Percentiles rank a stretch among this genome's conserved stretches.
phyloP scores from a whole-genome alignment of 2,797 vertebrate species.

The Macropus fuliginosus region DNA sequence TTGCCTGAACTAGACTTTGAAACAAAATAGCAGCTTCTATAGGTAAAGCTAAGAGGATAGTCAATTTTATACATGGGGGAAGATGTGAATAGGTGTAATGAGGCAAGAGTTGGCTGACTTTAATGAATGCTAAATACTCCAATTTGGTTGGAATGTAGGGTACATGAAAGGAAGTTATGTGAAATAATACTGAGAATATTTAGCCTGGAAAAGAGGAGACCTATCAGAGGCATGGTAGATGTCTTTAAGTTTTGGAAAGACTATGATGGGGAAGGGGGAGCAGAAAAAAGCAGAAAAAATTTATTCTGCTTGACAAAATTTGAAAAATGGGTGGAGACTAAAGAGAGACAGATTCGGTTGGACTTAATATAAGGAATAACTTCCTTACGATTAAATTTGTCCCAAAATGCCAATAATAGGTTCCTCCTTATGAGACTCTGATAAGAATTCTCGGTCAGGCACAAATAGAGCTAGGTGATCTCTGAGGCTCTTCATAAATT shows the following conservation, averaged over 20 bases:
- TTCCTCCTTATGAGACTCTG: neutral
- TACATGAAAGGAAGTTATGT: neutral
- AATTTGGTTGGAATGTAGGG: neutral
- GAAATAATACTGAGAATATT: neutral
- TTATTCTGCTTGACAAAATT: neutral
- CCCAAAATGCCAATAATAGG: neutral
- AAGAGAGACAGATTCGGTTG: neutral
- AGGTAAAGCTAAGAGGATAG: neutral
- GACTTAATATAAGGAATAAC: neutral
- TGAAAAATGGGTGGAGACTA: neutral
- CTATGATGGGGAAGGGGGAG: neutral
- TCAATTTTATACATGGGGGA: neutral
- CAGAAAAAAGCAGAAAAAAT: no score
- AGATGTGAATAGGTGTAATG: neutral
- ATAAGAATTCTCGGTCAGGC: neutral
- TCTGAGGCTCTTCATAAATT: neutral
- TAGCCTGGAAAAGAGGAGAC: neutral
- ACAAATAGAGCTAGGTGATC: neutral
- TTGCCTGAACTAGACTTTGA: neutral
- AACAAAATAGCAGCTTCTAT: neutral
- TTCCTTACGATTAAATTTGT: neutral
- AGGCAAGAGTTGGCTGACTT: neutral
- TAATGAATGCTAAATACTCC: neutral
- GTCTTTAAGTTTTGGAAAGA: neutral
- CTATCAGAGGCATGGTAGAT: neutral